phyloP scores from a whole-genome alignment of 2,797 vertebrate genomes.

The Tragopan temminckii region DNA sequence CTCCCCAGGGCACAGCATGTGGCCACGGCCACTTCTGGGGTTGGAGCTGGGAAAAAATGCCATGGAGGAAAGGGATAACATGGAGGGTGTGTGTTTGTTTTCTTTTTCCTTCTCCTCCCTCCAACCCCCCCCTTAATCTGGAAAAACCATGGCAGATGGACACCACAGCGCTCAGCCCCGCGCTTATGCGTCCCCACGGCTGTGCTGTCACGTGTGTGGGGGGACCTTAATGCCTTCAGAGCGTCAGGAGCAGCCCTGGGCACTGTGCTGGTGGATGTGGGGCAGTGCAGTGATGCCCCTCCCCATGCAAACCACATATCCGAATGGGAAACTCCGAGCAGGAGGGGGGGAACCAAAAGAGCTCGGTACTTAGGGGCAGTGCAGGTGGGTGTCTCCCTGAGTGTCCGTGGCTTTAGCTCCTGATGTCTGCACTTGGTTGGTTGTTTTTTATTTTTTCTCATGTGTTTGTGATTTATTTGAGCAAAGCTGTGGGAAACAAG shows the following conservation, averaged over 20 bases:
- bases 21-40: background rate
- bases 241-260: conserved; percentile 12
- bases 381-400: background rate
- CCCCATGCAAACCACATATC: background rate
- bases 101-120: too few relatives aligned
- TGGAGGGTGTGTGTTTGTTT: background rate
- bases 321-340: background rate
- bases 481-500: background rate
- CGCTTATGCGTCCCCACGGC: background rate
- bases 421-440: background rate
- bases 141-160: conserved; percentile 13
- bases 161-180: background rate
- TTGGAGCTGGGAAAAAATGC: too few relatives aligned
- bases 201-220: background rate
- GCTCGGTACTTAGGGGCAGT: background rate
- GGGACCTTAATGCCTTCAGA: conserved; percentile 53
- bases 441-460: background rate
- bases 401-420: background rate
- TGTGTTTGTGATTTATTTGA: background rate
- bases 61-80: background rate
- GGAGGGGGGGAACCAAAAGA: background rate
- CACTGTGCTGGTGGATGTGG: conserved; percentile 51
- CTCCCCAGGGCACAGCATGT: background rate
- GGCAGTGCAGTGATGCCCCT: conserved; percentile 7
- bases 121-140: background rate